A percentile compares a stretch with the other conserved stretches of the same genome.
Conservation (phyloP, 2,888 invertebrate genomes). For the Dyspetes luteomarginatus region DNA sequence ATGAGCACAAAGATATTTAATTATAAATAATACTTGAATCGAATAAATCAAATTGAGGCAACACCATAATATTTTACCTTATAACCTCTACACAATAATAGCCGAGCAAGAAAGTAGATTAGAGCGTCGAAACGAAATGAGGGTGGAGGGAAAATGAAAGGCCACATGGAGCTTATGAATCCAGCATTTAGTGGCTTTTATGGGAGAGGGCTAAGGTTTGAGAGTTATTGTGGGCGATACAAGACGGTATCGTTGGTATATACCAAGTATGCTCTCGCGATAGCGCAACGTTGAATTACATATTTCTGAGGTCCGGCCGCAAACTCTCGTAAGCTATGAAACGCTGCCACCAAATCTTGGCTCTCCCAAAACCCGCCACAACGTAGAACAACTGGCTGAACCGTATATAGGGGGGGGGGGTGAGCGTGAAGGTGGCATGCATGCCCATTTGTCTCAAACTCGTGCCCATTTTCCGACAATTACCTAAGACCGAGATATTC, state of each 20-base stretch:
- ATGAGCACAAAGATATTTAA: too few relatives aligned
- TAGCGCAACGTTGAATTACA: constrained; percentile 72
- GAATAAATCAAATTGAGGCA: too few relatives aligned
- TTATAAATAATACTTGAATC: too few relatives aligned
- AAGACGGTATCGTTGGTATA: constrained; percentile 71
- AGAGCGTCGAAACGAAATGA: constrained; percentile 13
- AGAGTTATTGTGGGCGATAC: constrained; percentile 77
- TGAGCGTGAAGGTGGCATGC: constrained; percentile 27
- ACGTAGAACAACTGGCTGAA: constrained; percentile 2
- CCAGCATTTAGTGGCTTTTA: constrained; percentile 73
- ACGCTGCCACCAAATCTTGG: constrained; percentile 60
- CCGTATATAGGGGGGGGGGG: constrained; percentile 6
- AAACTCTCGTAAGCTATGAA: constrained; percentile 74
- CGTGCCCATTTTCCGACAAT: constrained; percentile 28
- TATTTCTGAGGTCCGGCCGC: constrained; percentile 79
- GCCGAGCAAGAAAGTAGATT: neutral
- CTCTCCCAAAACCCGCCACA: constrained; percentile 49
- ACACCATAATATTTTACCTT: too few relatives aligned
- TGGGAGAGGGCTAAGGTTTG: constrained; percentile 66
- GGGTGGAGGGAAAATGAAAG: constrained; percentile 14
- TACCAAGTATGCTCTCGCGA: constrained; percentile 77
- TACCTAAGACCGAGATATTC: constrained; percentile 22
- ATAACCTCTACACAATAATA: too few relatives aligned
- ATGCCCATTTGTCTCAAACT: constrained; percentile 38
- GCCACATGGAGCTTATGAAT: constrained; percentile 71